A percentile compares a stretch with the other conserved stretches of the same genome.
phyloP scores from a whole-genome alignment of 2,888 invertebrate species.

The Lycocerus yunnanus region DNA sequence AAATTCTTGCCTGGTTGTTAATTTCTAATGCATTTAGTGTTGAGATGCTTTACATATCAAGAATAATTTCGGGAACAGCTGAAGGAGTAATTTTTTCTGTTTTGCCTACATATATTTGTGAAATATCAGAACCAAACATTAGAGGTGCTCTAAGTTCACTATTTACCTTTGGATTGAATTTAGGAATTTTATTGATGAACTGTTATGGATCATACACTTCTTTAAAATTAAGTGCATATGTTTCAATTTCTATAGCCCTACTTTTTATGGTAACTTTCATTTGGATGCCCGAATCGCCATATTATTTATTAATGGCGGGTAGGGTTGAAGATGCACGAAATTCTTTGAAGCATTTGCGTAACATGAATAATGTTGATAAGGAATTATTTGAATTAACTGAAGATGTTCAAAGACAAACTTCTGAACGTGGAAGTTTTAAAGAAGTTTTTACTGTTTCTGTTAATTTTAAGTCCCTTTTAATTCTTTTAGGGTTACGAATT shows the following conservation, averaged over 20 bases:
- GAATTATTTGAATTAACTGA: conserved; percentile 37
- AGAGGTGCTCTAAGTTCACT: conserved; percentile 31
- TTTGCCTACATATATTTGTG: conserved; percentile 37
- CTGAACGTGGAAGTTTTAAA: conserved; percentile 45
- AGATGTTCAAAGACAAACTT: conserved; percentile 45
- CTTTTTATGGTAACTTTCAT: conserved; percentile 37
- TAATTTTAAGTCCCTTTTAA: conserved; percentile 43
- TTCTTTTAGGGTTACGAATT: conserved; percentile 42
- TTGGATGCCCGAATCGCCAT: conserved; percentile 61
- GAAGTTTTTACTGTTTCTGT: conserved; percentile 43
- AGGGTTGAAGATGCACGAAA: conserved; percentile 39
- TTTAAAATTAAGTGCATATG: not conserved
- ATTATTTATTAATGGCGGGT: conserved; percentile 41
- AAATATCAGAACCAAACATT: conserved; percentile 35
- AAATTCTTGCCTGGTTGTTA: conserved; percentile 41
- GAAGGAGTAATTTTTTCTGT: conserved; percentile 36
- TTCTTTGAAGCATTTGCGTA: conserved; percentile 37
- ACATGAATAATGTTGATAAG: conserved; percentile 33
- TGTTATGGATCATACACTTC: conserved; percentile 9
- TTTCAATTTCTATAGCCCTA: conserved; percentile 32
- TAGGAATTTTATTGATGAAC: conserved; percentile 6
- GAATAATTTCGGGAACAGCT: conserved; percentile 31
- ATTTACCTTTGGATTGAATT: conserved; percentile 25
- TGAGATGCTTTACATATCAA: conserved; percentile 20
- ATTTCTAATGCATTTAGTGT: conserved; percentile 27